A percentile compares a stretch with the other conserved stretches of the same genome.
These are phyloP conservation scores for Bombus vancouverensis DNA, from an alignment of 1,140 invertebrate genomes.

Conservation along the genomic window DNA sequence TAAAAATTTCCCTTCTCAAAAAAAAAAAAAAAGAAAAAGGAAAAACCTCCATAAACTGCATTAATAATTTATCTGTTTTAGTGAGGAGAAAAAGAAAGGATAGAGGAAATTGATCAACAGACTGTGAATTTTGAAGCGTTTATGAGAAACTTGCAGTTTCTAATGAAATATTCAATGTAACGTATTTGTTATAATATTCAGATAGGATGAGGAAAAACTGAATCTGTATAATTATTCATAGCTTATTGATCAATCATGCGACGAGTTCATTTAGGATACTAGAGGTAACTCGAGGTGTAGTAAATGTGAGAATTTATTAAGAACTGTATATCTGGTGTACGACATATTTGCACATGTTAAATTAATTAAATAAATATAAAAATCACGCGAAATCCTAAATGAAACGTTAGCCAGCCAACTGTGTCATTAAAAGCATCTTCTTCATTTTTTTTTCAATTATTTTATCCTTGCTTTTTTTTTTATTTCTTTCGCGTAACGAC, in stretches of 20 bases:
- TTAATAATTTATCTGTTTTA: not conserved
- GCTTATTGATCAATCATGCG: not conserved
- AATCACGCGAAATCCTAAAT: conserved; percentile 56
- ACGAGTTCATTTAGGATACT: not conserved
- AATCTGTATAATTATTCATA: too few species aligned
- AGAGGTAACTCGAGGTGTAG: conserved; percentile 2
- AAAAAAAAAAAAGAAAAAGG: too few species aligned
- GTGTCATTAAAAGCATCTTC: conserved; percentile 27
- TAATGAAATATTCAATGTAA: too few species aligned
- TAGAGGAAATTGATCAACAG: not conserved
- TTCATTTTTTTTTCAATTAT: not conserved
- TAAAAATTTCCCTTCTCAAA: not conserved
- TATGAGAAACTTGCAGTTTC: too few species aligned
- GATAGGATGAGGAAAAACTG: too few species aligned
- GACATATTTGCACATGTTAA: conserved; percentile 54
- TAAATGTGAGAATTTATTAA: conserved; percentile 70
- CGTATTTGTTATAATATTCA: too few species aligned
- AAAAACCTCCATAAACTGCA: not conserved
- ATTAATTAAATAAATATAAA: conserved; percentile 72
- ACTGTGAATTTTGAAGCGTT: too few species aligned
- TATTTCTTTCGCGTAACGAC: not conserved
- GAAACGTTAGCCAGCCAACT: conserved; percentile 54
- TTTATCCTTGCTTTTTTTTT: not conserved
- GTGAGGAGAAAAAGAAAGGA: not conserved
- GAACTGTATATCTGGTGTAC: conserved; percentile 55